Evolutionary conservation across 23 tunicate genomes (phyloP), one percentile per base, ranked within the genome.

Genomic region (Phallusia fumigata): DNA sequence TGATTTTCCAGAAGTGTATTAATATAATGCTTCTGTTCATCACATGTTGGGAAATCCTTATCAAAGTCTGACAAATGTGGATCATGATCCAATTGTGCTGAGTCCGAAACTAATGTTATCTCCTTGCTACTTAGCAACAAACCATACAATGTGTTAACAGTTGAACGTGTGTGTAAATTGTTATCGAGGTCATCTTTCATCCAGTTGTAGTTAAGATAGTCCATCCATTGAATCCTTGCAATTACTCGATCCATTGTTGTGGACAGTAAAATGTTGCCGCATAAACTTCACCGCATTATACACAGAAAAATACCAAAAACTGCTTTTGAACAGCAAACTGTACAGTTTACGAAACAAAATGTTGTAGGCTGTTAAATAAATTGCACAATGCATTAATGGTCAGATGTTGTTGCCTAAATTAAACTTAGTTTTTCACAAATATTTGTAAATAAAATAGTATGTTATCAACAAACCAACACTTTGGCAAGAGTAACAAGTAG

Each of bases 21-120:
- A 18, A 85, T 65, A 58, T 93, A 93, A 78, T 93, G 98, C 35
- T 82, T 79, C 77, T 93, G 98, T 72, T 93, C 98, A 77, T 85
- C 81, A 49, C 81, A 52, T 19, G 93, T 88, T 19, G 93, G 90
- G 33, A 75, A 82, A 33, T 76, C 76, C 44, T 73, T 81, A 15
- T 88, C 89, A 84, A 90, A 93, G 72, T 93, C 87, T 33, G 85
- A 78, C 64, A 93, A 73, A 26, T 82, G 82, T 15, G 72, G 75
- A 75, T 84, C 86, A 11, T 78, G 84, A 49, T 84, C 86, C 24
- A 85, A 40, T 49, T 76, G 76, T 22, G 65, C 81, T 19, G 88
- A 28, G 51, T 82, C 81, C 50, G 88, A 53, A 34, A 84, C 51
- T 50, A 84, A 69, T 8, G 90, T 65, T 16, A 88, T 33, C 82